Percentiles rank a stretch among this genome's conserved stretches.
phyloP scores from a whole-genome alignment of 2,888 invertebrate genomes.

The Perizoma affinitatum region DNA sequence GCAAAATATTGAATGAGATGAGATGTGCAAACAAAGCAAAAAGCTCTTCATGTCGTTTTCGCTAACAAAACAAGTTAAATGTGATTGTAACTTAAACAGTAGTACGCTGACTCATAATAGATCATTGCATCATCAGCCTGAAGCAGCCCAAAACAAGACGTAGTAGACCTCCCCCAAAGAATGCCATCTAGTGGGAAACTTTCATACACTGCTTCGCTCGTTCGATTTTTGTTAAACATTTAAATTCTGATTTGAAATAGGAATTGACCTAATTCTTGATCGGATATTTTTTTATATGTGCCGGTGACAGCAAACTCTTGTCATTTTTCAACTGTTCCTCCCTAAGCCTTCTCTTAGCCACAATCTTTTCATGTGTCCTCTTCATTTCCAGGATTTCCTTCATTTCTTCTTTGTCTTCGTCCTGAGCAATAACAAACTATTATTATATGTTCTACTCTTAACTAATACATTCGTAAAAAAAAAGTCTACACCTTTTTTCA shows the following conservation, averaged over 20 bases:
- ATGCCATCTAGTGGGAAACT: no score
- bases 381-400: conserved; percentile 96
- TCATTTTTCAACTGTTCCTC: conserved; percentile 56
- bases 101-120: not conserved
- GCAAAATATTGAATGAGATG: conserved; percentile 17
- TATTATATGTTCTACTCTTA: no score
- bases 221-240: no score
- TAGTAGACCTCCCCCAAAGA: no score
- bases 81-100: no score
- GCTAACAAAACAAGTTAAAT: conserved; percentile 15
- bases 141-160: no score
- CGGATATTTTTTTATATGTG: conserved; percentile 61
- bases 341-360: conserved; percentile 86
- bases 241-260: not conserved
- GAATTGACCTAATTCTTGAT: conserved; percentile 40
- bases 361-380: conserved; percentile 91
- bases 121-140: not conserved
- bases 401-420: conserved; percentile 97
- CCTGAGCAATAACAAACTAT: conserved; percentile 79
- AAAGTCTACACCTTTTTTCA: no score
- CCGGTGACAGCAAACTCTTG: conserved; percentile 53
- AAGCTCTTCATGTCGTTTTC: conserved; percentile 17
- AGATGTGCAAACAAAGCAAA: conserved; percentile 9
- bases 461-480: no score
- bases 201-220: no score